Evolutionary conservation across 2,797 vertebrate species (phyloP).

Genomic region (Gallirallus australis): DNA sequence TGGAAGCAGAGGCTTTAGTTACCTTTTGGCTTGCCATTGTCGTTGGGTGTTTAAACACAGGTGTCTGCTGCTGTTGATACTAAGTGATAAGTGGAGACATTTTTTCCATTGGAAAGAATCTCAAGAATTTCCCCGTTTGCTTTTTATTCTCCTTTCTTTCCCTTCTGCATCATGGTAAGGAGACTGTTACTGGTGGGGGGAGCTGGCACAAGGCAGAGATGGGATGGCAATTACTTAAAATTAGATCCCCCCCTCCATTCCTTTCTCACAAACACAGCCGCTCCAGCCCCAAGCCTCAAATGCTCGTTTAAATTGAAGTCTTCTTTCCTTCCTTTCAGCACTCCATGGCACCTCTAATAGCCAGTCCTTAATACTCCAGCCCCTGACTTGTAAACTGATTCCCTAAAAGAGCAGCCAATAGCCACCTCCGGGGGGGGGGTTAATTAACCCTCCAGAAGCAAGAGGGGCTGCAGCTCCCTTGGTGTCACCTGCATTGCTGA

Average conservation of each 20-base stretch:
- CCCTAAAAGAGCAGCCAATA: background rate
- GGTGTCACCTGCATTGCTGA: background rate
- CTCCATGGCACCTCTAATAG: background rate
- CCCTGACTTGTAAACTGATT: background rate
- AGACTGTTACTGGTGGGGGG: background rate
- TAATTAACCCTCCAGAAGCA: background rate
- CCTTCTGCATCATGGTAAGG: background rate
- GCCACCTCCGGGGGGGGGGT: background rate
- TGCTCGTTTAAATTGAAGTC: background rate
- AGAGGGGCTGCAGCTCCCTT: background rate
- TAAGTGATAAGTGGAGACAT: constrained; percentile 27
- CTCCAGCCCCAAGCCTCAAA: background rate
- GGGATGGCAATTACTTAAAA: background rate
- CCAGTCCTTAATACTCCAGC: background rate
- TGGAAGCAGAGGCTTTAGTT: background rate
- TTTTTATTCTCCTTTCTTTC: constrained; percentile 17
- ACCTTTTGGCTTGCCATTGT: background rate
- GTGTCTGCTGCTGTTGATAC: constrained; percentile 62
- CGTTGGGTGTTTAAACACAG: constrained; percentile 37
- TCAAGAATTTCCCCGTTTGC: constrained; percentile 44
- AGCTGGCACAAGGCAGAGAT: background rate
- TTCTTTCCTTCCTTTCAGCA: background rate
- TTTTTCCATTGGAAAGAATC: constrained; percentile 62
- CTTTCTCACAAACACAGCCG: background rate
- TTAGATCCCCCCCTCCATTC: background rate